These are phyloP conservation scores for Nebria ingens DNA, from an alignment of 1,140 invertebrate genomes.

Conservation along the genomic window DNA sequence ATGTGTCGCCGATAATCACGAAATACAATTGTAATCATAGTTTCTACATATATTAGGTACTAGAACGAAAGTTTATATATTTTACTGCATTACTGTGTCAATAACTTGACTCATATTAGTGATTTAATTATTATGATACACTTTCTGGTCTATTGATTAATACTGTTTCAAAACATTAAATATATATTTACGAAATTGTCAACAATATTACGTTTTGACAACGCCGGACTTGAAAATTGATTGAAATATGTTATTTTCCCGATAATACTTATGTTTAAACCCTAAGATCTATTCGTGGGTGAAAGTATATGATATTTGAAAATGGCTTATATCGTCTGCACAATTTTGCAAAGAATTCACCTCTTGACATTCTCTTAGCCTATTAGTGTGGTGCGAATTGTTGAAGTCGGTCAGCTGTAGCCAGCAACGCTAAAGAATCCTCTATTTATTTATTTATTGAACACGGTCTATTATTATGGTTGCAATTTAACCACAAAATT, in stretches of 20 bases:
- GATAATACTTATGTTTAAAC: background rate
- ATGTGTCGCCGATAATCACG: too few relatives aligned
- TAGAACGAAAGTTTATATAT: background rate
- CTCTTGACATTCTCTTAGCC: background rate
- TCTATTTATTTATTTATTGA: too few relatives aligned
- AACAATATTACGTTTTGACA: too few relatives aligned
- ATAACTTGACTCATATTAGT: background rate
- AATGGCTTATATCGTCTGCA: background rate
- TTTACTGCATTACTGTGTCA: background rate
- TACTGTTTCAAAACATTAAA: background rate
- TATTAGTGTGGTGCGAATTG: background rate
- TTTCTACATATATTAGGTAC: background rate
- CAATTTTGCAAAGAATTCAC: too few relatives aligned
- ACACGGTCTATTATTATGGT: too few relatives aligned
- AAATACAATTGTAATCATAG: too few relatives aligned
- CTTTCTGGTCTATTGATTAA: background rate
- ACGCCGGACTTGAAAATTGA: background rate
- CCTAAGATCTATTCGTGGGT: background rate
- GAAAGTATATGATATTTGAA: background rate
- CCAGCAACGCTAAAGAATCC: too few relatives aligned
- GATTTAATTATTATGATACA: background rate
- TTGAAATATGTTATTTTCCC: background rate
- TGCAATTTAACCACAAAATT: too few relatives aligned
- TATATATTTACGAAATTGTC: too few relatives aligned
- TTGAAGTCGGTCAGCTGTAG: background rate